A percentile compares a stretch with the other conserved stretches of the same genome.
Conservation (phyloP, 1,140 invertebrate species). For the Aradophagus sp. region DNA sequence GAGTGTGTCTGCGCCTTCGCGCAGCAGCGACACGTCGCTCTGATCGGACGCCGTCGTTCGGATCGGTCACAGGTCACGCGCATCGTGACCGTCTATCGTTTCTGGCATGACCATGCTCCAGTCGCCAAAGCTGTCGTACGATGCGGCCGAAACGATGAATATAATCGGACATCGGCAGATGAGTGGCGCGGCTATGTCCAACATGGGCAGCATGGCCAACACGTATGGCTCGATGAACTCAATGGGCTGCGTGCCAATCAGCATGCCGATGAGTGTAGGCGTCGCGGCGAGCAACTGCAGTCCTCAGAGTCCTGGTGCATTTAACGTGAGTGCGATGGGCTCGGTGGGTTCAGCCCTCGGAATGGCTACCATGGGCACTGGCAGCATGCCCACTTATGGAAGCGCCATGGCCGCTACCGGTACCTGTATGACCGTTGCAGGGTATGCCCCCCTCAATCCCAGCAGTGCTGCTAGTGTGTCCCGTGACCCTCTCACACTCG, state of each 20-base stretch:
- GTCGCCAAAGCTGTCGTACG: slow-evolving; percentile 77
- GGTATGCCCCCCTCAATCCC: slow-evolving; percentile 70
- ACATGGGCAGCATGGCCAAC: slow-evolving; percentile 81
- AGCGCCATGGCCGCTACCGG: slow-evolving; percentile 67
- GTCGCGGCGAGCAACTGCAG: slow-evolving; percentile 79
- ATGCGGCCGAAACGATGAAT: too few relatives aligned
- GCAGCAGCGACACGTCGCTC: background rate
- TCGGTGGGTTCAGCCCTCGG: slow-evolving; percentile 79
- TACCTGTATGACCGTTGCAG: slow-evolving; percentile 76
- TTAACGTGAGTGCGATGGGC: slow-evolving; percentile 84
- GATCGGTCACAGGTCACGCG: slow-evolving; percentile 56
- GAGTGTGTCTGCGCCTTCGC: background rate
- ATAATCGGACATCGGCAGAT: slow-evolving; percentile 71
- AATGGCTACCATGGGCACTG: slow-evolving; percentile 76
- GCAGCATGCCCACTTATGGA: slow-evolving; percentile 74
- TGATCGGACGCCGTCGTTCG: slow-evolving; percentile 5
- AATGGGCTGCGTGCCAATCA: slow-evolving; percentile 82
- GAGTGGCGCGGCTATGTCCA: slow-evolving; percentile 72
- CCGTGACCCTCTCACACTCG: slow-evolving; percentile 63
- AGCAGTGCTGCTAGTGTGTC: slow-evolving; percentile 69
- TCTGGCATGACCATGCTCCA: slow-evolving; percentile 74
- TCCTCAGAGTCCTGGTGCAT: slow-evolving; percentile 80
- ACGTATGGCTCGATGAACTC: slow-evolving; percentile 85
- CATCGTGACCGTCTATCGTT: slow-evolving; percentile 59
- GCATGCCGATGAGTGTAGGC: slow-evolving; percentile 78